A percentile compares a stretch with the other conserved stretches of the same genome.
These are phyloP conservation scores for Calephelis perditalis DNA, from an alignment of 2,888 invertebrate genomes.

Conservation along the genomic window DNA sequence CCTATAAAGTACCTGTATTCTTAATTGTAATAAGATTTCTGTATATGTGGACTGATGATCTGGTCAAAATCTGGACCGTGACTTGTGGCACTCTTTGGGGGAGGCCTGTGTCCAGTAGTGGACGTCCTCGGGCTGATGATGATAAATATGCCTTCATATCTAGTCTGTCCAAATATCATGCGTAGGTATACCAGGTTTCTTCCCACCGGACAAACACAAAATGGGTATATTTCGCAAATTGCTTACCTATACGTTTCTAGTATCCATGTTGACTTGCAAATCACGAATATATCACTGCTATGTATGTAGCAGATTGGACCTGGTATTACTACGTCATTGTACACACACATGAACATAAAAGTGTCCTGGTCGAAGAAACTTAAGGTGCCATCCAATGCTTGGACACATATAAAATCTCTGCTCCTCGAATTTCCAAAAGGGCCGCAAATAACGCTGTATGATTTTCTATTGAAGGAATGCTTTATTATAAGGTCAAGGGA, in stretches of 20 bases:
- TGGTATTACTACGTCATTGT: constrained; percentile 90
- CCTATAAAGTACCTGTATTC: too few relatives aligned
- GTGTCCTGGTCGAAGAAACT: constrained; percentile 96
- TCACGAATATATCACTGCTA: constrained; percentile 91
- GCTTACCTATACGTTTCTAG: constrained; percentile 90
- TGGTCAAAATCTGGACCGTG: too few relatives aligned
- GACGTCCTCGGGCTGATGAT: too few relatives aligned
- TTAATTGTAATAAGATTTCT: too few relatives aligned
- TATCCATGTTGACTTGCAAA: constrained; percentile 88
- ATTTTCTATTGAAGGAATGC: constrained; percentile 87
- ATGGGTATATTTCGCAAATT: too few relatives aligned
- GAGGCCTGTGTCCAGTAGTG: too few relatives aligned
- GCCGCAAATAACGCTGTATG: constrained; percentile 88
- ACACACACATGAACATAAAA: constrained; percentile 88
- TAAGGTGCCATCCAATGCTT: constrained; percentile 92
- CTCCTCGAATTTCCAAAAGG: constrained; percentile 91
- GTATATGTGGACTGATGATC: too few relatives aligned
- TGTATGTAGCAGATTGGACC: constrained; percentile 89
- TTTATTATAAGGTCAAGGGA: constrained; percentile 85
- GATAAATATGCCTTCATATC: too few relatives aligned
- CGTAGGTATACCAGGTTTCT: too few relatives aligned
- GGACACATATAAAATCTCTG: constrained; percentile 93
- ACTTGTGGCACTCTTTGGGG: too few relatives aligned
- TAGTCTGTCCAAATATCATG: too few relatives aligned
- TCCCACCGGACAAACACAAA: too few relatives aligned